Percentiles rank a stretch among this genome's conserved stretches.
Evolutionary conservation across 2,888 invertebrate species (phyloP).

Genomic region (Pinctada fucata): DNA sequence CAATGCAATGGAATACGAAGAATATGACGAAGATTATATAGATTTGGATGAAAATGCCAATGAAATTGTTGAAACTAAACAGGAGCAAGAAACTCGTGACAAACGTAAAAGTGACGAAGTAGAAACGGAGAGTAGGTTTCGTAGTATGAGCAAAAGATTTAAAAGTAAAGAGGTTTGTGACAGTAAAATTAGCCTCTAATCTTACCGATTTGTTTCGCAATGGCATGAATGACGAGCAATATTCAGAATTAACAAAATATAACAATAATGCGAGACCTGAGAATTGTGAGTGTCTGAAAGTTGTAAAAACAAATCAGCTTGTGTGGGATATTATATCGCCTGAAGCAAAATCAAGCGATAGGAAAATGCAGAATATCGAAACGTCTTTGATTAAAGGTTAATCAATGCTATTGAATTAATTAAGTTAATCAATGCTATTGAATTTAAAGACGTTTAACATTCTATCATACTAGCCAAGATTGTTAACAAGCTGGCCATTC

Average conservation of each 20-base stretch:
- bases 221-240: slow-evolving; percentile 24
- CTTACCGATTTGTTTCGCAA: slow-evolving; percentile 15
- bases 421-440: too few species aligned
- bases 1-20: neutral
- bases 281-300: slow-evolving; percentile 12
- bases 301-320: slow-evolving; percentile 20
- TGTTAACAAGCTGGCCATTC: slow-evolving; percentile 27
- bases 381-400: slow-evolving; percentile 9
- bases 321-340: slow-evolving; percentile 12
- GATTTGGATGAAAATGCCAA: neutral
- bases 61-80: too few species aligned
- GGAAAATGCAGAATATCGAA: slow-evolving; percentile 26
- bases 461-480: slow-evolving; percentile 38
- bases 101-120: neutral
- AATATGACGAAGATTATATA: slow-evolving; percentile 9
- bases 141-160: slow-evolving; percentile 5
- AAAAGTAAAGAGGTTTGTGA: slow-evolving; percentile 15
- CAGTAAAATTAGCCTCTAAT: slow-evolving; percentile 4
- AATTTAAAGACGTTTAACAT: slow-evolving; percentile 23
- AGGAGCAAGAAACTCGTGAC: too few species aligned
- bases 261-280: neutral
- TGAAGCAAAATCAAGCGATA: slow-evolving; percentile 9
- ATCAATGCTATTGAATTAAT: too few species aligned
- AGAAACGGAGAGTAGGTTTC: slow-evolving; percentile 12
- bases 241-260: neutral